Evolutionary conservation across 2,888 invertebrate species (phyloP), one percentile per base, ranked within the genome.

Genomic region (Volucella inanis): DNA sequence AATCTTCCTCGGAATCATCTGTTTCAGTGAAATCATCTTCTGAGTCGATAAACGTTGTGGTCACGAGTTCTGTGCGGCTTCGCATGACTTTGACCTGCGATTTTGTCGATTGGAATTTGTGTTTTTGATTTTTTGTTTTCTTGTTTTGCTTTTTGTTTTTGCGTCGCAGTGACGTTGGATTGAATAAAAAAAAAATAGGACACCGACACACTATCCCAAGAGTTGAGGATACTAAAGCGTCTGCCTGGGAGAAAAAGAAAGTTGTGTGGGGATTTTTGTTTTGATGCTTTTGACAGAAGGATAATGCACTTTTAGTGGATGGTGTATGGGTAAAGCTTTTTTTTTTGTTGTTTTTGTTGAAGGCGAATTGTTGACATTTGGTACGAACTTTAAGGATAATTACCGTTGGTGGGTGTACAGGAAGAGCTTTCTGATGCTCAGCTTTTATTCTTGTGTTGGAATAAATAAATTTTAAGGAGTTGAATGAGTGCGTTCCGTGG

Each of bases 21-120:
- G 91, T 90, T 74, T 92, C 92, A 15, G 91, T 90, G 70, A 88
- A 90, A 67, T 92, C 92, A 61, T 92, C 92, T 87, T 92, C 92
- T 49, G 91, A 91, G 80, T 92, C 92, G 70, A 91, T 91, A 76
- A 91, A 92, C 50, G 92, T 92, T 72, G 91, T 92, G 72, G 92
- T 92, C 72, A 92, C 91, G 87, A 92, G 87, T 87, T 92, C 92
- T 45, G 92, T 92, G 83, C 92, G 91, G 89, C 92, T 92, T 88
- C 92, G 90, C 92, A 92, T 91, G 71, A 67, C 81, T 85, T 71
- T 39, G 54, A 65, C 71, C 61, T 43, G 59, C 12, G 59, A 52
- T 49, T 67, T 8, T 65, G 10, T 50, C 38, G 8, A 45, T 54
- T 31, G 47, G 18, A 15, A 52, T 52, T 22, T 43, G 52, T 12